A percentile compares a stretch with the other conserved stretches of the same genome.
Conservation (phyloP, 2,888 invertebrate genomes). For the Cremastobaeus sp. region DNA sequence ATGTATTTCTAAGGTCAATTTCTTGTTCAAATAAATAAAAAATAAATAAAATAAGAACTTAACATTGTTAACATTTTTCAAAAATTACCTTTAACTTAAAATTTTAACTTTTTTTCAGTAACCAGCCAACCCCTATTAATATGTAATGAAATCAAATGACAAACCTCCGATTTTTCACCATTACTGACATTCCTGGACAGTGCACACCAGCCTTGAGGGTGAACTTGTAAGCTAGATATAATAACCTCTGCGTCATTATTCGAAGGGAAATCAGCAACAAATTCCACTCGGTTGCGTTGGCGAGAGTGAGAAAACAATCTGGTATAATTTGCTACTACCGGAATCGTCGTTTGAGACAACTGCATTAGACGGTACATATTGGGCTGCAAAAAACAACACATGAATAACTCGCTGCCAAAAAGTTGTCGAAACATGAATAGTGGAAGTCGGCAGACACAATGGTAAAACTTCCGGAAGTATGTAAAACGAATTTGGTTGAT, state of each 20-base stretch:
- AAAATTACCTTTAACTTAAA: no score
- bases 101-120: no score
- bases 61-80: no score
- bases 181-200: conserved; percentile 92
- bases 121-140: no score
- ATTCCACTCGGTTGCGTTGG: conserved; percentile 90
- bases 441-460: not conserved
- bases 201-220: conserved; percentile 94
- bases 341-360: conserved; percentile 88
- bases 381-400: conserved; percentile 81
- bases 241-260: conserved; percentile 94
- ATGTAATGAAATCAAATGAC: conserved; percentile 52
- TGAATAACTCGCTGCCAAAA: not conserved
- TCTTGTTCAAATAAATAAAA: no score
- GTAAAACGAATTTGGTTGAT: no score
- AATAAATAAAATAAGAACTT: not conserved
- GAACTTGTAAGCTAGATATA: conserved; percentile 91
- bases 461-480: no score
- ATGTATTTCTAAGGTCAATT: no score
- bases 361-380: conserved; percentile 94
- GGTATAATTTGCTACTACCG: conserved; percentile 88
- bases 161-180: conserved; percentile 91
- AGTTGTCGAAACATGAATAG: not conserved
- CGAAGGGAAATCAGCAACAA: conserved; percentile 92
- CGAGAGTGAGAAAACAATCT: conserved; percentile 87